These are phyloP conservation scores for Amblyopsis hoosieri DNA, from an alignment of 2,797 vertebrate genomes.

Conservation along the genomic window DNA sequence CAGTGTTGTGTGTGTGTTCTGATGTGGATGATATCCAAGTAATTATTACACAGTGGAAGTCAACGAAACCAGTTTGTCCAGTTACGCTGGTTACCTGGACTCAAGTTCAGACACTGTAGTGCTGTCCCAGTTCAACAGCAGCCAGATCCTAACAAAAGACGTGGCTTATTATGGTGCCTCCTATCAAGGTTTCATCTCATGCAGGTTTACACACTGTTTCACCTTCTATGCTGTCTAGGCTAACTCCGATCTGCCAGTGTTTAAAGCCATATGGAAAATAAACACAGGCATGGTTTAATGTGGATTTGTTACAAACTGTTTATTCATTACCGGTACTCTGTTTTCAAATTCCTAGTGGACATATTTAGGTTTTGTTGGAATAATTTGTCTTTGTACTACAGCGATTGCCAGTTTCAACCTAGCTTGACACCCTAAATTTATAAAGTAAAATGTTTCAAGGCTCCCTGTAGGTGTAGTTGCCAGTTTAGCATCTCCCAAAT, in stretches of 20 bases:
- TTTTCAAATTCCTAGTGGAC: background rate
- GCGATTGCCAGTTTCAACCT: too few species aligned
- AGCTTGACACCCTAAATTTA: background rate
- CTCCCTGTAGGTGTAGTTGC: constrained; percentile 33
- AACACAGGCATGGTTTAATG: constrained; percentile 40
- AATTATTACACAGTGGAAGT: constrained; percentile 27
- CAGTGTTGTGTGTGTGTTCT: constrained; percentile 9
- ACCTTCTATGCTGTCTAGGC: constrained; percentile 22
- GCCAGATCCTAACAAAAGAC: constrained; percentile 9
- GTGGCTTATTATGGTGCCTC: constrained; percentile 19
- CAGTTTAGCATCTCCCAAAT: constrained; percentile 36
- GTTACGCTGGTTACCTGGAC: constrained; percentile 37
- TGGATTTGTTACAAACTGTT: constrained; percentile 11
- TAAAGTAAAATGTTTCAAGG: constrained; percentile 21
- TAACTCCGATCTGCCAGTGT: constrained; percentile 36
- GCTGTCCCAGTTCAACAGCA: constrained; percentile 32
- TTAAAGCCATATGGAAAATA: constrained; percentile 43
- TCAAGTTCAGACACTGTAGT: constrained; percentile 30
- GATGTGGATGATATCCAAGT: constrained; percentile 23
- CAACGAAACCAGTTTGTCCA: constrained; percentile 63
- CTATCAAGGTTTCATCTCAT: constrained; percentile 27
- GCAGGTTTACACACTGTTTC: constrained; percentile 34
- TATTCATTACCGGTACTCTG: constrained; percentile 1
- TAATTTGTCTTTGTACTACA: too few species aligned
- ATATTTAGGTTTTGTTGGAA: background rate